These are phyloP conservation scores for Tetragonisca angustula DNA, from an alignment of 2,888 invertebrate genomes.

Conservation along the genomic window DNA sequence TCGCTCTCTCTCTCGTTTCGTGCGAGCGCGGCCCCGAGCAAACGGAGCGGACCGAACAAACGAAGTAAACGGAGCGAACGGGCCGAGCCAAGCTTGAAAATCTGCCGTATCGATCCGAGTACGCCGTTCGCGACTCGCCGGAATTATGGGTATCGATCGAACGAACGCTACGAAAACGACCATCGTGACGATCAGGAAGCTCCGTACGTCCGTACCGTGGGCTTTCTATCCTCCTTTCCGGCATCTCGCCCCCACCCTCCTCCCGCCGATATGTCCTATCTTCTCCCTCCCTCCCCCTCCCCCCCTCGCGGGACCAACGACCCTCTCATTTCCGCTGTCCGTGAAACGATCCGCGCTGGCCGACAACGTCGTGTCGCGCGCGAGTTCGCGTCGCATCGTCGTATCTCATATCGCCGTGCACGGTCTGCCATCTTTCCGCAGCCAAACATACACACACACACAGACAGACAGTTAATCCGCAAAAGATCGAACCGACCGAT, in stretches of 20 bases:
- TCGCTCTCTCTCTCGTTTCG: constrained; percentile 23
- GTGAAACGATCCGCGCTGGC: constrained; percentile 44
- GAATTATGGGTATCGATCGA: constrained; percentile 68
- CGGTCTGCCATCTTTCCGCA: background rate
- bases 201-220: constrained; percentile 30
- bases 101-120: constrained; percentile 63
- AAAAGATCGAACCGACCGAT: constrained; percentile 48
- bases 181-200: constrained; percentile 54
- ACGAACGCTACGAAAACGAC: constrained; percentile 42
- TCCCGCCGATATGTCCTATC: background rate
- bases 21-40: constrained; percentile 33
- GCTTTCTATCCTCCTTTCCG: constrained; percentile 38
- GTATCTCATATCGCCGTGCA: background rate
- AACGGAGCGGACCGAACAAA: constrained; percentile 29
- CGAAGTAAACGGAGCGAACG: constrained; percentile 44
- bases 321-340: constrained; percentile 67
- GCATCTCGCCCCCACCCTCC: constrained; percentile 21
- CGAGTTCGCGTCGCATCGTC: constrained; percentile 3
- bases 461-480: constrained; percentile 55
- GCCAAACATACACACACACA: constrained; percentile 22
- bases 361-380: constrained; percentile 6
- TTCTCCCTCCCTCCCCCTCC: constrained; percentile 15
- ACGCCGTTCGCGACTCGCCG: constrained; percentile 45
- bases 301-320: constrained; percentile 49
- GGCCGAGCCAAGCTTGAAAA: constrained; percentile 57